Evolutionary conservation across 2,888 invertebrate species (phyloP).

Genomic region (Onchidella celtica): DNA sequence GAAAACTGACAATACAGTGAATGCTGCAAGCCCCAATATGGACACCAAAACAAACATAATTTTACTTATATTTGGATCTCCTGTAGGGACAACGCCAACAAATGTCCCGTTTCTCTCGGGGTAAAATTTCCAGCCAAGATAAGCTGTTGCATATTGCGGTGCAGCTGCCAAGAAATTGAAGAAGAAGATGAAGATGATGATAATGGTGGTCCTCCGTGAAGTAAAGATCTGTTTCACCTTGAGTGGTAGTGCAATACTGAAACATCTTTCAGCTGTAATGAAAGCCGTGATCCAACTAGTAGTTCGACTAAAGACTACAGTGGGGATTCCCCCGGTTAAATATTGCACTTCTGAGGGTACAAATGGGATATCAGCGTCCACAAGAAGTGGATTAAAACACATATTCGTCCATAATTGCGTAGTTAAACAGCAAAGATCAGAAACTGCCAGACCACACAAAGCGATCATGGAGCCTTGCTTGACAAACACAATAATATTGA

Average conservation of each 20-base stretch:
- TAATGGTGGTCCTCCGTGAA: neutral
- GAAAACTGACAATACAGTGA: neutral
- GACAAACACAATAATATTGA: neutral
- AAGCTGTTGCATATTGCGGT: neutral
- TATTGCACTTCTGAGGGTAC: neutral
- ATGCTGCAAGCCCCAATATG: neutral
- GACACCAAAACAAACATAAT: neutral
- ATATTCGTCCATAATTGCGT: neutral
- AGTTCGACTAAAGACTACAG: neutral
- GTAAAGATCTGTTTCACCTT: slow-evolving; percentile 12
- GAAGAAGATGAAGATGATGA: neutral
- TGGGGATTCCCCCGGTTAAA: slow-evolving; percentile 2
- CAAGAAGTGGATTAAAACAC: neutral
- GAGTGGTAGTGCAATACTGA: neutral
- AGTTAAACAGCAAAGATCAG: neutral
- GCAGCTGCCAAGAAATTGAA: neutral
- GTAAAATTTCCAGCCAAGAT: neutral
- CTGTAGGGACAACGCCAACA: neutral
- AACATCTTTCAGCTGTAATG: slow-evolving; percentile 17
- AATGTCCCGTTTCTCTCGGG: neutral
- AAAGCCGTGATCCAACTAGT: neutral
- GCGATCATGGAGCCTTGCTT: neutral
- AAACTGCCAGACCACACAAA: neutral
- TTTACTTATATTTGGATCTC: neutral
- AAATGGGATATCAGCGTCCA: neutral